Evolutionary conservation across 1,140 invertebrate genomes (phyloP).

Genomic region (Brachionus paranguensis): DNA sequence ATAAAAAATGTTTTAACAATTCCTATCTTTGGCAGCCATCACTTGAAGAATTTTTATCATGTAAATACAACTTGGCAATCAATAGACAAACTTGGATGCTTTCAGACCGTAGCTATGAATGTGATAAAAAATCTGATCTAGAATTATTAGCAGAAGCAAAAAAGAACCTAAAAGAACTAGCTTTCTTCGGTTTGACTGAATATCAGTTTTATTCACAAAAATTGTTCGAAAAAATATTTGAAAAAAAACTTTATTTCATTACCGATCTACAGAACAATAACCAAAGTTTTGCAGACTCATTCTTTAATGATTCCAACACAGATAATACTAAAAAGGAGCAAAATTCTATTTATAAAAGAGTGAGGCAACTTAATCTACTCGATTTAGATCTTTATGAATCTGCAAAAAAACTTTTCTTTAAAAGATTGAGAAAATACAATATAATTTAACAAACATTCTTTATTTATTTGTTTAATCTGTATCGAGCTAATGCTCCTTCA

Average conservation of each 20-base stretch:
- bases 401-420: background rate
- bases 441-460: background rate
- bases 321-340: background rate
- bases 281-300: conserved; percentile 41
- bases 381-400: background rate
- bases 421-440: background rate
- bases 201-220: background rate
- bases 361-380: background rate
- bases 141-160: background rate
- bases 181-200: background rate
- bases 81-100: background rate
- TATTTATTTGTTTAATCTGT: no score
- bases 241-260: background rate
- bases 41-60: background rate
- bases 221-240: background rate
- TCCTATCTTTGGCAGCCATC: background rate
- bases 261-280: background rate
- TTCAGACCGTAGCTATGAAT: background rate
- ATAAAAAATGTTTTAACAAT: background rate
- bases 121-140: background rate
- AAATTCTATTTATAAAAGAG: background rate
- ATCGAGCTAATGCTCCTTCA: no score
- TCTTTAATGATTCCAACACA: background rate
- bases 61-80: background rate
- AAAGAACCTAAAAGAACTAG: background rate